A percentile compares a stretch with the other conserved stretches of the same genome.
Evolutionary conservation across 2,113 vertebrate species (phyloP).

Genomic region (Cairina moschata): DNA sequence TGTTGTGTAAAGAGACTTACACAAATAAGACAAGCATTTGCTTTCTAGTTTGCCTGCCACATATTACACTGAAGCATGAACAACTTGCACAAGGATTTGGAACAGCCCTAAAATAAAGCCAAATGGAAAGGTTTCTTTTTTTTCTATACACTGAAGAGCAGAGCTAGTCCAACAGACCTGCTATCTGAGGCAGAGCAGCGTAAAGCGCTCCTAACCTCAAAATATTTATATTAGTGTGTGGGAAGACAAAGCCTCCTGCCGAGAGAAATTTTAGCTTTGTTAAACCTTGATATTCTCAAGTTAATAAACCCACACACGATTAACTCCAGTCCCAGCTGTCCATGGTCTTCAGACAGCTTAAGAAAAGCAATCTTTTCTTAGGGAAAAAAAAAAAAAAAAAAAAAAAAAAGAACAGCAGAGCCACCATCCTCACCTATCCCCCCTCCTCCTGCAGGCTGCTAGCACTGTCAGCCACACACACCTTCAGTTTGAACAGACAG

Average conservation of each 20-base stretch:
- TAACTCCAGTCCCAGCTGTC: neutral
- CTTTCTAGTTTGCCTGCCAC: neutral
- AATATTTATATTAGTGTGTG: neutral
- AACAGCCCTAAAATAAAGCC: neutral
- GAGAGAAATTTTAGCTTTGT: constrained; percentile 7
- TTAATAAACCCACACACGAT: neutral
- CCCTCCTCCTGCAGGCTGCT: neutral
- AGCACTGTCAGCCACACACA: neutral
- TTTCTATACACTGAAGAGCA: neutral
- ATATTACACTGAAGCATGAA: neutral
- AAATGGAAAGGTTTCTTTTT: neutral
- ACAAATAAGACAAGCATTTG: neutral
- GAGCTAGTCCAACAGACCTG: neutral
- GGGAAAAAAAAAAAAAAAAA: neutral
- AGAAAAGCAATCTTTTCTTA: too few relatives aligned
- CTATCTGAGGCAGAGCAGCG: neutral
- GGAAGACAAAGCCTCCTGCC: constrained; percentile 16
- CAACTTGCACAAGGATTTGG: neutral
- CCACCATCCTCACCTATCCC: neutral
- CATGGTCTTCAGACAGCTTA: neutral
- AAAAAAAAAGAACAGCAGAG: neutral
- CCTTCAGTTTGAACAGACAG: neutral
- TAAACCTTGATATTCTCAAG: constrained; percentile 18
- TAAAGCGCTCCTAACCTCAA: neutral
- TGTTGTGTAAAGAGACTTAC: neutral